phyloP scores from a whole-genome alignment of 1,140 invertebrate species.

The Babylonia areolata region DNA sequence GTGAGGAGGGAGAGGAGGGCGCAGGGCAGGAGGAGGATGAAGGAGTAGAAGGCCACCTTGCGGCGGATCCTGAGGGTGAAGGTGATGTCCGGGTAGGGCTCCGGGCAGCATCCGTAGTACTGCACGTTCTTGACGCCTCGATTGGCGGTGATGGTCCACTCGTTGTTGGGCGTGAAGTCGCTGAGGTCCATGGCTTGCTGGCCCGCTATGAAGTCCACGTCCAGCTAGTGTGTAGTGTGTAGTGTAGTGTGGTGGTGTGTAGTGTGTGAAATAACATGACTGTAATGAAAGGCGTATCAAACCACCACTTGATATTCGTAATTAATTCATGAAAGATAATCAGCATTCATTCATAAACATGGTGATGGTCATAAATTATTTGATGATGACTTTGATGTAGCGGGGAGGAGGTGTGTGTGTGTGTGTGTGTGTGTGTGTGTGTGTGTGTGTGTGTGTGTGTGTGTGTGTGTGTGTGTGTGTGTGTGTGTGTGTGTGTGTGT shows the following conservation, averaged over 20 bases:
- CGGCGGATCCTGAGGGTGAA: constrained; percentile 70
- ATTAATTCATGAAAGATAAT: too few species aligned
- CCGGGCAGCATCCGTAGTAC: constrained; percentile 74
- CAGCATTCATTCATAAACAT: too few species aligned
- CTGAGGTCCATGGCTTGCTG: constrained; percentile 56
- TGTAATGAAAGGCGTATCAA: too few species aligned
- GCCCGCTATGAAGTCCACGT: constrained; percentile 69
- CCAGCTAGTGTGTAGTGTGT: constrained; percentile 61
- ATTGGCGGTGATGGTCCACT: constrained; percentile 73
- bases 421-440: too few species aligned
- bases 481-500: too few species aligned
- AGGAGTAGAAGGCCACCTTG: constrained; percentile 74
- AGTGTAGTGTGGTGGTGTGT: not conserved
- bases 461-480: too few species aligned
- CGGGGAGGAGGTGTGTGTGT: too few species aligned
- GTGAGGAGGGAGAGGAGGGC: constrained; percentile 74
- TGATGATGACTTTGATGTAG: too few species aligned
- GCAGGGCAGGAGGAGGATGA: constrained; percentile 74
- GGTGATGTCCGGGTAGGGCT: constrained; percentile 74
- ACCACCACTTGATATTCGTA: too few species aligned
- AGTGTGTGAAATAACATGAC: too few species aligned
- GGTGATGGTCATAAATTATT: too few species aligned
- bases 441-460: too few species aligned
- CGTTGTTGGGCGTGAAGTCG: constrained; percentile 73
- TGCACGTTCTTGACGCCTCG: constrained; percentile 61